Evolutionary conservation across 2,888 invertebrate genomes (phyloP).

Genomic region (Clivina fossor): DNA sequence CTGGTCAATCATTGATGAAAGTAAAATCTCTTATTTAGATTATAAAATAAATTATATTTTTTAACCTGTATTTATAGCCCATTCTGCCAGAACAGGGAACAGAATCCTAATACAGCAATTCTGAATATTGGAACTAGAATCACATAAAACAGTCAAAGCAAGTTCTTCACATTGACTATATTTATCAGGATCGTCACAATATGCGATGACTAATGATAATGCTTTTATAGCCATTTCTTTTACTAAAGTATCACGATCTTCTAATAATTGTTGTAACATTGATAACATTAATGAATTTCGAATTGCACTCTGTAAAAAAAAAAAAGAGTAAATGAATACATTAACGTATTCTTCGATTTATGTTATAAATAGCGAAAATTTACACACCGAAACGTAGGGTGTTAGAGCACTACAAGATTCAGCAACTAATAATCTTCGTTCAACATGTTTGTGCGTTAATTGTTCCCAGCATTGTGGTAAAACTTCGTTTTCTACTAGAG

Average conservation of each 20-base stretch:
- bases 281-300: constrained; percentile 69
- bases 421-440: constrained; percentile 66
- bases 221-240: constrained; percentile 64
- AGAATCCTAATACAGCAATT: constrained; percentile 58
- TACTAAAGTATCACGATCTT: constrained; percentile 65
- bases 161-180: constrained; percentile 63
- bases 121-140: constrained; percentile 58
- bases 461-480: constrained; percentile 74
- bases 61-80: constrained; percentile 56
- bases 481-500: constrained; percentile 65
- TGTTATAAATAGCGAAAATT: too few relatives aligned
- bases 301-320: constrained; percentile 57
- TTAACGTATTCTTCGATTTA: too few relatives aligned
- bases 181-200: constrained; percentile 67
- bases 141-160: constrained; percentile 60
- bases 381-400: constrained; percentile 63
- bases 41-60: background rate
- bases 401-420: constrained; percentile 68
- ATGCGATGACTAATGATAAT: constrained; percentile 62
- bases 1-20: too few relatives aligned
- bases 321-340: too few relatives aligned
- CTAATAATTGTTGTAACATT: constrained; percentile 72
- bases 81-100: constrained; percentile 65
- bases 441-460: constrained; percentile 66
- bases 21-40: too few relatives aligned